These are phyloP conservation scores for Gallirallus australis DNA, from an alignment of 2,797 vertebrate species.

Conservation along the genomic window DNA sequence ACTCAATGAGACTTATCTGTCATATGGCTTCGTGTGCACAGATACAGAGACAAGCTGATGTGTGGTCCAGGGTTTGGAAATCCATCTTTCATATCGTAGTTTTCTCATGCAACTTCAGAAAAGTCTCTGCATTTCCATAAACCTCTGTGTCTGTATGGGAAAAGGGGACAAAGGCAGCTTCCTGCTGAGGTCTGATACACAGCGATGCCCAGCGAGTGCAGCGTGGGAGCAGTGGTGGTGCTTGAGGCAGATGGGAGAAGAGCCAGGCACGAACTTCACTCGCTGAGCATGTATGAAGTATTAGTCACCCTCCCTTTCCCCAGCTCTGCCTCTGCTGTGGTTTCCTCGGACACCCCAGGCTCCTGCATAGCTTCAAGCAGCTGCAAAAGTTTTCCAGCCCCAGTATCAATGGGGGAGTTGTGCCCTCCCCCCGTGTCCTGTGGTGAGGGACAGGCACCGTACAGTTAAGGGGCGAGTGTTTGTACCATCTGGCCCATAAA, in stretches of 20 bases:
- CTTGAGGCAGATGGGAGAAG: background rate
- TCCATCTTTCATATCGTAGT: background rate
- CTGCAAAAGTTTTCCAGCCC: background rate
- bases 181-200: background rate
- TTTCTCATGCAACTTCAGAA: background rate
- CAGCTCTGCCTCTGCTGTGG: background rate
- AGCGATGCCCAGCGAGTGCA: fast-evolving
- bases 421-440: background rate
- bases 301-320: background rate
- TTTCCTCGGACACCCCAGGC: background rate
- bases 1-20: background rate
- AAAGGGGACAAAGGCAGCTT: background rate
- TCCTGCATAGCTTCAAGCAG: background rate
- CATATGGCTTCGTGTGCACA: fast-evolving
- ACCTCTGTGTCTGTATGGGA: background rate
- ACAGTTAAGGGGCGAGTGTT: background rate
- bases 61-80: background rate
- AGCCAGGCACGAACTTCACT: background rate
- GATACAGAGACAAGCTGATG: background rate
- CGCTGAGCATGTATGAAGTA: background rate
- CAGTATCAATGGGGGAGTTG: background rate
- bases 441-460: background rate
- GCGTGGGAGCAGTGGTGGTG: fast-evolving
- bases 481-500: background rate
- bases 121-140: background rate